Conservation (phyloP, 2,113 vertebrate genomes). For the Atrichornis clamosus region DNA sequence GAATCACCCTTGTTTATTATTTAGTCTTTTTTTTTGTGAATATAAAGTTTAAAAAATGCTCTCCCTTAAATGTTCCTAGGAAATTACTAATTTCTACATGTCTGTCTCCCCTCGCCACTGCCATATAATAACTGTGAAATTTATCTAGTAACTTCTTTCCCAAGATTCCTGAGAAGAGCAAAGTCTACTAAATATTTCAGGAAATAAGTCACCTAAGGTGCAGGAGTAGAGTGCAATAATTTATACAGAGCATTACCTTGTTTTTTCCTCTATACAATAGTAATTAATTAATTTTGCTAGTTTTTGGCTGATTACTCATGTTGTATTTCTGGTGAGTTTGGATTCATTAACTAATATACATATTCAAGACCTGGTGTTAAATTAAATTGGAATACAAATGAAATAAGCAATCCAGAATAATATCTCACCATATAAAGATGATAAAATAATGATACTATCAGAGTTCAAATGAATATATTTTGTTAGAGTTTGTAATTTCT, state of each 20-base stretch:
- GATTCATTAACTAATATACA: background rate
- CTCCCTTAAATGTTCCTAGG: background rate
- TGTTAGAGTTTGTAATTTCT: background rate
- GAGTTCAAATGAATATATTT: background rate
- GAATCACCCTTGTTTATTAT: background rate
- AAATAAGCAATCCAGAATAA: background rate
- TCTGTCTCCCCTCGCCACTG: rapidly evolving
- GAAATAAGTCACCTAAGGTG: background rate
- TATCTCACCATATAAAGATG: background rate
- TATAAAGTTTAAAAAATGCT: background rate
- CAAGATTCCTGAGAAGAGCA: background rate
- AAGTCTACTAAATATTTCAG: background rate
- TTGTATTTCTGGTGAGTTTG: background rate
- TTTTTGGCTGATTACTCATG: background rate
- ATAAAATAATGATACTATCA: background rate
- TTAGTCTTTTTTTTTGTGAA: background rate
- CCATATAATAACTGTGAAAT: background rate
- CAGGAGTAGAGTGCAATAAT: background rate
- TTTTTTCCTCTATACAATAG: background rate
- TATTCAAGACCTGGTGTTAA: background rate
- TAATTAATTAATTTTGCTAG: background rate
- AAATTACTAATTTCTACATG: background rate
- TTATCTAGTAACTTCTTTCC: background rate
- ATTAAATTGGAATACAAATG: background rate
- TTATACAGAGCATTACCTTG: background rate